Evolutionary conservation across 2,113 vertebrate genomes (phyloP), one percentile per base, ranked within the genome.

Genomic region (Beaufortia kweichowensis): DNA sequence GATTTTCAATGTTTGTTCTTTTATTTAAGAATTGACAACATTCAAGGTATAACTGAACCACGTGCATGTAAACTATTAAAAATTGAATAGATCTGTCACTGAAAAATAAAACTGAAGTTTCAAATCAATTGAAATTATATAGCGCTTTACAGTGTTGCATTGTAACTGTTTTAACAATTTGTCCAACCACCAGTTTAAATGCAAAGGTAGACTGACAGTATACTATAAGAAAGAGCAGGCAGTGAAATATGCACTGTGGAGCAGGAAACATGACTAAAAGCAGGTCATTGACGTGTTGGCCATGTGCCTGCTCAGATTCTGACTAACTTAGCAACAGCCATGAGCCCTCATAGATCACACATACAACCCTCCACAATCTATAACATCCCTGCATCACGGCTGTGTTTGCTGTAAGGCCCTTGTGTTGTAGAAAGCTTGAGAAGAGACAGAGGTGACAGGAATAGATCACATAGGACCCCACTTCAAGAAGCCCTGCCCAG

Each of bases 291-390:
- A 23, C 0, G 14, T 19, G 64, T 48, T 48, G 15, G 23, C 6
- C 60, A 23, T 15, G 10, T 63, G 31, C 29, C 29, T 65, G 12
- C 43, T 65, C 62, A 67, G 64, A 29, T 31, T 11, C 26, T 50
- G 70, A 65, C 59, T 84, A 66, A 43, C 85, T 61, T 55, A 73
- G 75, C 59, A 84, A 84, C 79, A 31, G 67, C 55, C 26, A 35
- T 33, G 28, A 63, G 19, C 15, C 41, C 26, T 75, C 31, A n/a
- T 41, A 57, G 12, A 7, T 35, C 33, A 35, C 33, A 53, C 48
- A 21, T 48, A 46, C n/a, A n/a, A n/a, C n/a, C n/a, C 43, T 61
- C 11, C 63, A 50, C 15, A 10, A 41, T 65, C 68, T 23, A 65
- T 31, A 79, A 14, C 29, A 33, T 10, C 26, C 46, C 24, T 43